Conservation (phyloP, 2,113 vertebrate species). For the Pipra filicauda region DNA sequence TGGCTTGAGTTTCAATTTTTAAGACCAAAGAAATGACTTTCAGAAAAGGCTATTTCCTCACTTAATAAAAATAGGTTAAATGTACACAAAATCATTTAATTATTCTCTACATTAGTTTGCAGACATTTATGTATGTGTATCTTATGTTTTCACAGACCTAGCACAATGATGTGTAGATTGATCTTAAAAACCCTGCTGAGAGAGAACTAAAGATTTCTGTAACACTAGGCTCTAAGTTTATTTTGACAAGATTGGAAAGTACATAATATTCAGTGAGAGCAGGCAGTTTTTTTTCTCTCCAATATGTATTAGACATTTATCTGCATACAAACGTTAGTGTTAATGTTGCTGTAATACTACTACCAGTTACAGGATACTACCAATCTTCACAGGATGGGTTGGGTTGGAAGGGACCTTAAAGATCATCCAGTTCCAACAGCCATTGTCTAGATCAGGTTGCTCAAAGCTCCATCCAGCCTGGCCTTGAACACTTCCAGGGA, state of each 20-base stretch:
- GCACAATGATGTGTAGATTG: background rate
- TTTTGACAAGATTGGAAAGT: background rate
- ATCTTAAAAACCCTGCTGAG: background rate
- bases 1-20: constrained; percentile 39
- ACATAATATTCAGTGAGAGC: background rate
- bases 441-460: background rate
- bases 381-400: background rate
- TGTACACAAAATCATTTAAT: background rate
- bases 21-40: constrained; percentile 33
- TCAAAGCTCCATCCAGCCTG: background rate
- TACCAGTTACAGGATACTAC: background rate
- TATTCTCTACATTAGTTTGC: background rate
- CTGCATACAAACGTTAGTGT: background rate
- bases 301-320: background rate
- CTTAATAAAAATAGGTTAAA: constrained; percentile 7
- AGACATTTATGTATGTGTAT: background rate
- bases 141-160: background rate
- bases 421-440: background rate
- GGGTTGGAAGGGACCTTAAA: background rate
- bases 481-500: background rate
- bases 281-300: background rate
- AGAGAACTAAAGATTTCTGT: background rate
- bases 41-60: constrained; percentile 11
- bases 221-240: background rate
- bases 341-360: background rate